These are phyloP conservation scores for Planiliza haematocheilus DNA, from an alignment of 2,113 vertebrate species.

Conservation along the genomic window DNA sequence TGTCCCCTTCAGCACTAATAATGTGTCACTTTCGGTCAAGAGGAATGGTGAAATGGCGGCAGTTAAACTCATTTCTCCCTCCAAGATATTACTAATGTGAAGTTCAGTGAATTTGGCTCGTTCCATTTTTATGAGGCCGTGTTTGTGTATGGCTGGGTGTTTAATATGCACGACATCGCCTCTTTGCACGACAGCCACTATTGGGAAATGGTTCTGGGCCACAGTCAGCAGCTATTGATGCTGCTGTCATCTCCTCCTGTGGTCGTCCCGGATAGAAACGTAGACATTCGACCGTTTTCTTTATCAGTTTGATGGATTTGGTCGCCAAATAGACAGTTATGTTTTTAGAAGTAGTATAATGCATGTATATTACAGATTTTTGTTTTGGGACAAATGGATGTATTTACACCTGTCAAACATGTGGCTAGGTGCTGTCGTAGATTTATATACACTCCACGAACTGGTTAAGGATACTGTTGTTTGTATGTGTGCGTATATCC, in stretches of 20 bases:
- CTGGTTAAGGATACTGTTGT: no score
- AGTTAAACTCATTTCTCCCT: no score
- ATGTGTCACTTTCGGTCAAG: no score
- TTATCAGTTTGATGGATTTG: not conserved
- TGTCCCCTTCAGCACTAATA: no score
- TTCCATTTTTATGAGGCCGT: slow-evolving; percentile 38
- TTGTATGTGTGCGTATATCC: no score
- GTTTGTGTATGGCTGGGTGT: slow-evolving; percentile 10
- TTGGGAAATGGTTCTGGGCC: slow-evolving; percentile 19
- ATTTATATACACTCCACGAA: not conserved
- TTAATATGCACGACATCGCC: slow-evolving; percentile 40
- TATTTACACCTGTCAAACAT: not conserved
- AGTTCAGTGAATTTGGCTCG: slow-evolving; percentile 20
- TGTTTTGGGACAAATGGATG: not conserved
- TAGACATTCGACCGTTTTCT: not conserved
- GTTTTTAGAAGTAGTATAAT: not conserved
- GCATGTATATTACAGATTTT: no score
- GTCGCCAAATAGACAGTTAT: not conserved
- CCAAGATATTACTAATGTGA: slow-evolving; percentile 12
- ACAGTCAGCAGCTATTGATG: slow-evolving; percentile 20
- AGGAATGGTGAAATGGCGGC: no score
- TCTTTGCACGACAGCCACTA: slow-evolving; percentile 8
- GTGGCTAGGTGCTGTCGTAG: not conserved
- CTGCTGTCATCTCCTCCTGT: slow-evolving; percentile 7
- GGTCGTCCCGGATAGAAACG: not conserved